Percentiles rank a stretch among this genome's conserved stretches.
phyloP scores from a whole-genome alignment of 2,113 vertebrate genomes.

The Felis chaus region DNA sequence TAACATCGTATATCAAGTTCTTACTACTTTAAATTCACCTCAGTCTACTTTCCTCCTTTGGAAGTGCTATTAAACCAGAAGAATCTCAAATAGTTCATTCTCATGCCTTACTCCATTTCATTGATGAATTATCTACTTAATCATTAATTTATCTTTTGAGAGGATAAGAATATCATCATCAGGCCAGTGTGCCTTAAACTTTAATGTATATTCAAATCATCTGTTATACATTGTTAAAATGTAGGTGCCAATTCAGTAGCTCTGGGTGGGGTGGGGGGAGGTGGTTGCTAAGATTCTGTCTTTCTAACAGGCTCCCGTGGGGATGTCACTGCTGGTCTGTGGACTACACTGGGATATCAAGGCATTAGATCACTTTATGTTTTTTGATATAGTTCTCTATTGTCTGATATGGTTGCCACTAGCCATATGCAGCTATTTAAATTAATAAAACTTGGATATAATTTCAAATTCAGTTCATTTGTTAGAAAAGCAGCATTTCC shows the following conservation, averaged over 20 bases:
- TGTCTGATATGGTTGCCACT: neutral
- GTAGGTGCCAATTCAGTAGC: neutral
- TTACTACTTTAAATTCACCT: constrained; percentile 19
- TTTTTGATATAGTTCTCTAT: neutral
- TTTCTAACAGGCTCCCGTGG: neutral
- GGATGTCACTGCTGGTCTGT: neutral
- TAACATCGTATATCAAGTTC: neutral
- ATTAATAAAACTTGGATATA: constrained; percentile 17
- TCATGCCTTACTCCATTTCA: constrained; percentile 11
- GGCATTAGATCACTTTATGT: neutral
- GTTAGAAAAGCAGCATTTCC: constrained; percentile 10
- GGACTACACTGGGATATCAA: neutral
- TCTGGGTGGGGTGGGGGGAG: neutral
- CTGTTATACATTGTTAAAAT: constrained; percentile 27
- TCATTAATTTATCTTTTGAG: constrained; percentile 25
- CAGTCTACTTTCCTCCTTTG: neutral
- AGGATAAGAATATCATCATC: neutral
- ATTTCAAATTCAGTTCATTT: neutral
- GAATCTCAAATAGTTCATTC: neutral
- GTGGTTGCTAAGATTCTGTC: neutral
- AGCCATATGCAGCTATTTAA: neutral
- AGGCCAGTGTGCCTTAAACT: neutral
- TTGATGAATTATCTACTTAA: constrained; percentile 27
- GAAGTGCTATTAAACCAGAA: neutral
- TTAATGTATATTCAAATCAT: constrained; percentile 13